Base-by-base conservation (phyloP, 1,140 invertebrate genomes). In the Euura saliciscinereae region DNA sequence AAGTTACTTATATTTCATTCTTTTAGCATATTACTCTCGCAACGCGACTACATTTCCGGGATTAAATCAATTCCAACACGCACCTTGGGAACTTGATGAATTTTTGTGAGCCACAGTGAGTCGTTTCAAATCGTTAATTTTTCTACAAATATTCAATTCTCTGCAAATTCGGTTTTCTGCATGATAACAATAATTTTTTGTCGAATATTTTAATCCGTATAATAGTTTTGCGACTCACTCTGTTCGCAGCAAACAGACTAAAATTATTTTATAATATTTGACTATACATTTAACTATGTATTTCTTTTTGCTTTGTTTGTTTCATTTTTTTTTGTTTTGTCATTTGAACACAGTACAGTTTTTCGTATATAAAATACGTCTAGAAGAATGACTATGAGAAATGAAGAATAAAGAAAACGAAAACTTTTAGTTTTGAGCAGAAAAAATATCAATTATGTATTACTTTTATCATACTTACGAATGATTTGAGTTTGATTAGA, bases 331-430 rank as follows among this genome's bases (percentile, higher is more conserved):
- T 28, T 28, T 28, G 28, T 28, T 28, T 28, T 72, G 75, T 71
- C 66, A 44, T 44, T 73, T 79, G 78, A 80, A 80, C 76, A 79
- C 76, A 76, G 51, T 73, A 71, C 69, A 77, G 73, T 74, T 73
- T 28, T 66, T 71, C 70, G 72, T 69, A 42, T 78, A 78, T 69
- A 77, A 72, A 75, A 75, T 71, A 78, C 65, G 66, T 71, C 51
- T 67, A 73, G 44, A 71, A 73, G 65, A 65, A 13, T 64, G 11
- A 74, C 13, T 59, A 59, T 59, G 51, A 59, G 28, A 28, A 28
- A 28, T 28, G 28, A 28, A 28, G 28, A 28, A 28, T 1, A 28
- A 28, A 28, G 28, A 28, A 28, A 59, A 59, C 13, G 5, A 59
- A 59, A n/a, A 28, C 28, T 28, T 28, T 28, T 28, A 28, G 51